These are phyloP conservation scores for Eulemur albifrons DNA, from an alignment of 2,797 vertebrate species.

Conservation along the genomic window DNA sequence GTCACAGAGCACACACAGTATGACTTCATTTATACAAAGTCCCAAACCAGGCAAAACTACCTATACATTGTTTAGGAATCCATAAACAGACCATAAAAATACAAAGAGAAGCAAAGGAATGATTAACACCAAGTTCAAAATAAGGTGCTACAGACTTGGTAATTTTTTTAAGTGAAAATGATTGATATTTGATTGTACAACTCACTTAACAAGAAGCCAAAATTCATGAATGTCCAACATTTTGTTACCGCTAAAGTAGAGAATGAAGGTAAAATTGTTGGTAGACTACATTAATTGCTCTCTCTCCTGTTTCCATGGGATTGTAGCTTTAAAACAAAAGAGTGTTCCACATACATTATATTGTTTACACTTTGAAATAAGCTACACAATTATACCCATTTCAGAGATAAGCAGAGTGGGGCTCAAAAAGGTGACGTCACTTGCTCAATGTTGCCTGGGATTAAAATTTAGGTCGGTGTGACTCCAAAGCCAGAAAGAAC, in stretches of 20 bases:
- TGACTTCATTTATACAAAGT: background rate
- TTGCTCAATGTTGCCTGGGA: background rate
- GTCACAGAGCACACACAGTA: background rate
- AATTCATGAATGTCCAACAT: background rate
- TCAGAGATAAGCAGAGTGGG: background rate
- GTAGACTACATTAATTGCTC: no score
- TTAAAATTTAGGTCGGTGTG: background rate
- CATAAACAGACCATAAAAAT: background rate
- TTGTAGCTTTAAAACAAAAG: background rate
- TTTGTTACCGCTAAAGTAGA: background rate
- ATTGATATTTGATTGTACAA: background rate
- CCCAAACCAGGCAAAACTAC: background rate
- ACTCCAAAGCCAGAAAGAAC: background rate
- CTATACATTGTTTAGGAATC: background rate
- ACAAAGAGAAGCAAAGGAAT: background rate
- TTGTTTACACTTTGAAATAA: background rate
- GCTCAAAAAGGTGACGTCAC: background rate
- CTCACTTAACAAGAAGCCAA: background rate
- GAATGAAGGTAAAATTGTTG: background rate
- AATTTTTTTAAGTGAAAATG: background rate
- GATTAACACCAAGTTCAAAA: background rate
- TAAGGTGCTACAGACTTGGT: background rate
- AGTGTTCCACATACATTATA: fast-evolving
- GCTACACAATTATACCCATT: background rate
- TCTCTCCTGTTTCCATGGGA: background rate